Conservation (phyloP, 1,140 invertebrate species). For the Calliphora vicina region DNA sequence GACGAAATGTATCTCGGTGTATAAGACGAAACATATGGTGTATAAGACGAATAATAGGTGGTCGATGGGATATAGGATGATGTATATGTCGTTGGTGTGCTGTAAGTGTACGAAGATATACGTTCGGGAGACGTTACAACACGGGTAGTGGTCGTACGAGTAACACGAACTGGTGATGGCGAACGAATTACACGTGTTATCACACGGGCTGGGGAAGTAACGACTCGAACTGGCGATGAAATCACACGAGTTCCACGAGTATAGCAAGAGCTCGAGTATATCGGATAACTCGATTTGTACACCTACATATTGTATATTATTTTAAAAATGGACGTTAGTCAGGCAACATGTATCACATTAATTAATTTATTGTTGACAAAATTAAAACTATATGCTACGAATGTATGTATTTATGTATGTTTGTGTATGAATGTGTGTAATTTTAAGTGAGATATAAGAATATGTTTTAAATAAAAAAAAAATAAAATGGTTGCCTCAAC, state of each 20-base stretch:
- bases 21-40: constrained; percentile 69
- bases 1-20: constrained; percentile 14
- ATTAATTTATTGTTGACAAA: too few species aligned
- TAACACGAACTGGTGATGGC: constrained; percentile 63
- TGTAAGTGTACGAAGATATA: constrained; percentile 50
- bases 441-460: too few species aligned
- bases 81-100: constrained; percentile 32
- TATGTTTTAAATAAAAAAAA: too few species aligned
- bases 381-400: too few species aligned
- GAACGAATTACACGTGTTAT: constrained; percentile 60
- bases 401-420: background rate
- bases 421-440: too few species aligned
- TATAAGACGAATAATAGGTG: constrained; percentile 50
- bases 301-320: constrained; percentile 48
- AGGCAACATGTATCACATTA: too few species aligned
- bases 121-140: constrained; percentile 65
- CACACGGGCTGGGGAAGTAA: constrained; percentile 60
- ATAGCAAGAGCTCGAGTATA: constrained; percentile 59
- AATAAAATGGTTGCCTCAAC: too few species aligned
- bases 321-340: too few species aligned
- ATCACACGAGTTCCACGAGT: constrained; percentile 54
- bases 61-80: constrained; percentile 42
- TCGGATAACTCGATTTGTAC: constrained; percentile 61
- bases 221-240: constrained; percentile 59
- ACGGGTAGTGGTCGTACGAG: constrained; percentile 69